Evolutionary conservation across 2,888 invertebrate genomes (phyloP).

Genomic region (Hyposoter dolosus): DNA sequence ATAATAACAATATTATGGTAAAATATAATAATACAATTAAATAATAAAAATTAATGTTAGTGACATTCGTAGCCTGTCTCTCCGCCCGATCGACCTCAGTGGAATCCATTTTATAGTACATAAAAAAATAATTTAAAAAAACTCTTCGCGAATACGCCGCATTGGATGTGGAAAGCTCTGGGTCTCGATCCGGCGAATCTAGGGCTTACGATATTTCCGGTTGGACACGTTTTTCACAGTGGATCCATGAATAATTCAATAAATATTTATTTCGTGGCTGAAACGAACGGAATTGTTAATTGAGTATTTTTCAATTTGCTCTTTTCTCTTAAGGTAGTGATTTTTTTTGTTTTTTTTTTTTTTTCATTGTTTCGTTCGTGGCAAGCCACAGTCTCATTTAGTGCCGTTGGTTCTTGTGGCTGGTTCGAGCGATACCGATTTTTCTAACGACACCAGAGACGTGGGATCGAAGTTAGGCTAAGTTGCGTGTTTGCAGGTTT

Average conservation of each 20-base stretch:
- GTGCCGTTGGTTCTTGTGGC: neutral
- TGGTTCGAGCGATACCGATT: neutral
- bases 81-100: constrained; percentile 54
- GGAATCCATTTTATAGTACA: neutral
- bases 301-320: constrained; percentile 13
- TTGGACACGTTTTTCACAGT: neutral
- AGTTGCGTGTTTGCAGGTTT: constrained; percentile 6
- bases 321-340: neutral
- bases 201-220: neutral
- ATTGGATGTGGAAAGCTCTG: neutral
- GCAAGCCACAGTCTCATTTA: constrained; percentile 16
- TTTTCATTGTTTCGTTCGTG: constrained; percentile 25
- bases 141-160: neutral
- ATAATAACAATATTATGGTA: constrained; percentile 22
- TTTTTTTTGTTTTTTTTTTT: neutral
- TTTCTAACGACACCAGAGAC: neutral
- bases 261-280: constrained; percentile 56
- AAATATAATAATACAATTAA: constrained; percentile 49
- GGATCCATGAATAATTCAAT: constrained; percentile 49
- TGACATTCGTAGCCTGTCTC: constrained; percentile 47
- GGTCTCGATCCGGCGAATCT: neutral
- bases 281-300: constrained; percentile 41
- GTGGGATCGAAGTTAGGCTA: constrained; percentile 20
- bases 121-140: neutral
- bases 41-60: constrained; percentile 66